Conservation (phyloP, 2,797 vertebrate genomes). For the Lutjanus argentimaculatus region DNA sequence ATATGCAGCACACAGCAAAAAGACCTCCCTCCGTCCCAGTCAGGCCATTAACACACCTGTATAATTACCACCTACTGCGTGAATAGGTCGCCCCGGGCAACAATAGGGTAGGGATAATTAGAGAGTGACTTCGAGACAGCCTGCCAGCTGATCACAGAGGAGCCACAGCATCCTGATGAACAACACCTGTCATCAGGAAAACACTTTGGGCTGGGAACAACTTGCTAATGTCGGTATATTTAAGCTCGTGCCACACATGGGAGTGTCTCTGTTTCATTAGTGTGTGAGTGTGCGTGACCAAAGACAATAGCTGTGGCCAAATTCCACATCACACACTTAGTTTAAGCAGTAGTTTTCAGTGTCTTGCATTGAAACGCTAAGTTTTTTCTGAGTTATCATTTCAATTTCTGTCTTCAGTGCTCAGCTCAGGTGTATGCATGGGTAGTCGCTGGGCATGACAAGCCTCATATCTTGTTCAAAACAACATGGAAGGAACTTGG, state of each 20-base stretch:
- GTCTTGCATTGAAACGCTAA: not conserved
- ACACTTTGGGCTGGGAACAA: constrained; percentile 47
- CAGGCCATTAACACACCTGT: constrained; percentile 81
- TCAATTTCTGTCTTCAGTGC: not conserved
- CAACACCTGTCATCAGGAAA: constrained; percentile 62
- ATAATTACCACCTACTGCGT: constrained; percentile 77
- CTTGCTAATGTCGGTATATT: constrained; percentile 30
- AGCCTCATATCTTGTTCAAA: not conserved
- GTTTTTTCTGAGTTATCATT: not conserved
- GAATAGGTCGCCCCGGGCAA: constrained; percentile 65
- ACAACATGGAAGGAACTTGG: not conserved
- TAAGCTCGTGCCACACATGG: constrained; percentile 8
- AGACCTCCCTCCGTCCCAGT: constrained; percentile 50
- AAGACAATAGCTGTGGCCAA: not conserved
- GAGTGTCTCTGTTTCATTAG: constrained; percentile 2
- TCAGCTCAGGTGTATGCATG: not conserved
- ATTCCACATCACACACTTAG: not conserved
- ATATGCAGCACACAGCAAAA: constrained; percentile 47
- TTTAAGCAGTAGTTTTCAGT: not conserved
- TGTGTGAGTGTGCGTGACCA: not conserved
- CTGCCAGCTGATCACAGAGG: constrained; percentile 71
- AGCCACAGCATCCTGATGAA: constrained; percentile 62
- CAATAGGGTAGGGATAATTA: constrained; percentile 69
- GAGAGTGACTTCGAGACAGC: constrained; percentile 64
- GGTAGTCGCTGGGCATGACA: not conserved